Evolutionary conservation across 2,888 invertebrate genomes (phyloP).

Genomic region (Oeneis ivallda): DNA sequence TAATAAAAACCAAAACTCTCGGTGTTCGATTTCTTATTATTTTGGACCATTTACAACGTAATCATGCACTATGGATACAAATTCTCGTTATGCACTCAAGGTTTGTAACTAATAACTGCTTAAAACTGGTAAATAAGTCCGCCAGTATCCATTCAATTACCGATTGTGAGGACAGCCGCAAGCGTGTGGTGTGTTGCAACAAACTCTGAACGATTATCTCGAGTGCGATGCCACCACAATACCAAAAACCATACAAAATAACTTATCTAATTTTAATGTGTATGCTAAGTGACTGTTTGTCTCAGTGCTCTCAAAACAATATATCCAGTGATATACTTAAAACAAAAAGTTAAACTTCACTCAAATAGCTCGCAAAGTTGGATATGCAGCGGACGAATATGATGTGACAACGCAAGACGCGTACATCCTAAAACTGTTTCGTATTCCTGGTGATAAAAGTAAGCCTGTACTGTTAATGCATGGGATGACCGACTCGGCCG

Average conservation of each 20-base stretch:
- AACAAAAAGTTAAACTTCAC: constrained; percentile 37
- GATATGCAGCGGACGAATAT: constrained; percentile 41
- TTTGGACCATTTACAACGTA: neutral
- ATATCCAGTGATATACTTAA: neutral
- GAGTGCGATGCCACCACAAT: neutral
- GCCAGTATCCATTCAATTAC: constrained; percentile 5
- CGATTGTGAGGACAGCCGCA: neutral
- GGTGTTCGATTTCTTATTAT: neutral
- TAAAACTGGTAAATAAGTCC: constrained; percentile 6
- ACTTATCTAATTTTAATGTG: neutral
- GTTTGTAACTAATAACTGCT: neutral
- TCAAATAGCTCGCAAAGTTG: constrained; percentile 39
- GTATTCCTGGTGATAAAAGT: constrained; percentile 43
- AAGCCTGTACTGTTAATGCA: constrained; percentile 50
- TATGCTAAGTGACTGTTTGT: neutral
- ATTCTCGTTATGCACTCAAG: constrained; percentile 10
- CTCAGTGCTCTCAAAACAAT: neutral
- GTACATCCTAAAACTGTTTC: constrained; percentile 49
- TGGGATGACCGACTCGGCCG: constrained; percentile 50
- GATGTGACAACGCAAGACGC: constrained; percentile 48
- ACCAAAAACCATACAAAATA: neutral
- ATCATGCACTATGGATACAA: neutral
- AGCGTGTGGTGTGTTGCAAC: constrained; percentile 11
- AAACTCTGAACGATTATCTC: neutral
- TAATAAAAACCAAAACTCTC: too few species aligned